These are phyloP conservation scores for Catostylus mosaicus DNA, from an alignment of 30 jellyfish, hydroid and myxozoan genomes.

Conservation along the genomic window DNA sequence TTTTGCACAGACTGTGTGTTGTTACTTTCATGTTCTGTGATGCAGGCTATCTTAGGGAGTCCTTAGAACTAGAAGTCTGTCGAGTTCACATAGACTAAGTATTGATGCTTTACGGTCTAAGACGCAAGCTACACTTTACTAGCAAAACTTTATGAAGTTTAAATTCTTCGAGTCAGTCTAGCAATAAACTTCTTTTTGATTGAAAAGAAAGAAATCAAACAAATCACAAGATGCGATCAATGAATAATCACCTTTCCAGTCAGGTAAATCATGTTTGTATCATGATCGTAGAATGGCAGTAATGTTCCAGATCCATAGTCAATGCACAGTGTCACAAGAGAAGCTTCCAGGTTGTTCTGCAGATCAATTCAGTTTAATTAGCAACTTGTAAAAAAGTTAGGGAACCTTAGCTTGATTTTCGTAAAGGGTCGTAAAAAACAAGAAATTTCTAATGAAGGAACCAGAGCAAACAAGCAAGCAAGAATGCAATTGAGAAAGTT, in stretches of 20 bases:
- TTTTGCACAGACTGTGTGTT: neutral
- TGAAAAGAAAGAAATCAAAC: neutral
- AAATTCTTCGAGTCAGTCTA: neutral
- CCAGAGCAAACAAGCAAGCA: too few species aligned
- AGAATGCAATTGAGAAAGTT: too few species aligned
- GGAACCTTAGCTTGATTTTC: too few species aligned
- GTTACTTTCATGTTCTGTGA: neutral
- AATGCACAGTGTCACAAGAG: conserved; percentile 43
- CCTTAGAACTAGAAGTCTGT: neutral
- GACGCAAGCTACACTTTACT: neutral
- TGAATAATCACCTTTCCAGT: conserved; percentile 74
- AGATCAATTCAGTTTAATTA: too few species aligned
- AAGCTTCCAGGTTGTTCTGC: conserved; percentile 55
- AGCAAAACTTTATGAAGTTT: neutral
- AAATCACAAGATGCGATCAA: neutral
- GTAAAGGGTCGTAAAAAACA: too few species aligned
- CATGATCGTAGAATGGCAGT: conserved; percentile 69
- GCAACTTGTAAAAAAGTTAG: too few species aligned
- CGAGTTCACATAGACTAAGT: neutral
- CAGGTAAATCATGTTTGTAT: conserved; percentile 69
- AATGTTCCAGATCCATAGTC: conserved; percentile 74
- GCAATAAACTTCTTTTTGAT: neutral
- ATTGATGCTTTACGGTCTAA: neutral
- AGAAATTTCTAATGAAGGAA: too few species aligned
- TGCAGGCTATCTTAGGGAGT: neutral